These are phyloP conservation scores for Petrocephalus microphthalmus DNA, from an alignment of 2,113 vertebrate species.

Conservation along the genomic window DNA sequence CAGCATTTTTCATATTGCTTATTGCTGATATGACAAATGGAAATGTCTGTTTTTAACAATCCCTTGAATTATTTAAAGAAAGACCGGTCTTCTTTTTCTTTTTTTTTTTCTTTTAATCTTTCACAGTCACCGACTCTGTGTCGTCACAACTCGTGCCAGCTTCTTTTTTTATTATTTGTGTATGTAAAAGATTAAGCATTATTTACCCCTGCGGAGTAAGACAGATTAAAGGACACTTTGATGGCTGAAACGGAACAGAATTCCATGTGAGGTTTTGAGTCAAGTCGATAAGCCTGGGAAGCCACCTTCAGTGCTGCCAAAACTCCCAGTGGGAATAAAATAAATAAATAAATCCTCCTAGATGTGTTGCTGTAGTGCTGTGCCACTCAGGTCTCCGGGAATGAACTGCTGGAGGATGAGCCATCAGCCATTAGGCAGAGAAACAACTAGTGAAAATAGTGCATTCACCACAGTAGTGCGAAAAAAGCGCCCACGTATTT, in stretches of 20 bases:
- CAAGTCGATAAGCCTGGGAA: background rate
- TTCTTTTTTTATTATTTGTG: background rate
- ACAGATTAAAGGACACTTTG: conserved; percentile 9
- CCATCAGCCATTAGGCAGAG: background rate
- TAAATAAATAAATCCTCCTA: background rate
- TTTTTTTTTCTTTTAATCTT: too few species aligned
- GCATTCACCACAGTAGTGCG: background rate
- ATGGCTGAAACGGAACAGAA: conserved; percentile 10
- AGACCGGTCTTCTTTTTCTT: background rate
- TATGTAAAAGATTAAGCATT: conserved; percentile 4
- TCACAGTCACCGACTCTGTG: background rate
- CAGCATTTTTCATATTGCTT: background rate
- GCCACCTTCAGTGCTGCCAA: background rate
- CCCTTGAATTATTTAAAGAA: background rate
- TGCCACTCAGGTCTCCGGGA: background rate
- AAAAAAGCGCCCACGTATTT: background rate
- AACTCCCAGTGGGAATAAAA: background rate
- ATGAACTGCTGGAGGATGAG: background rate
- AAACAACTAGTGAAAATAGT: background rate
- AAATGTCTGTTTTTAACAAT: background rate
- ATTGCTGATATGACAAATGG: background rate
- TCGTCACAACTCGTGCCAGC: background rate
- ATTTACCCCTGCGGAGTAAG: background rate
- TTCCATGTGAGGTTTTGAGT: background rate
- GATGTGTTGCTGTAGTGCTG: background rate